Evolutionary conservation across 2,797 vertebrate species (phyloP).

Genomic region (Saxicola maurus): DNA sequence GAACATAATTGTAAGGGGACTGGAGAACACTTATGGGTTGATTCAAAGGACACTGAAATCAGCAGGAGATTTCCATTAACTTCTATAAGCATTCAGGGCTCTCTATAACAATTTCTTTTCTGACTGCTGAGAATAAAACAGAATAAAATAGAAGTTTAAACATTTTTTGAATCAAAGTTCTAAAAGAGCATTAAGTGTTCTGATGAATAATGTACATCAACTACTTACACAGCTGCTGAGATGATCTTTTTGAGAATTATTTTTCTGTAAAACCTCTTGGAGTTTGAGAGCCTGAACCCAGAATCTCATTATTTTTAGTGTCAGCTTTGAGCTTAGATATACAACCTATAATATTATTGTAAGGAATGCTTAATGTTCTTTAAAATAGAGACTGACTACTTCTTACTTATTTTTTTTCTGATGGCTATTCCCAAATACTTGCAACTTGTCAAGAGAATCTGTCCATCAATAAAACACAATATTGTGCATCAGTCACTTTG

Average conservation of each 20-base stretch:
- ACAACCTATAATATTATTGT: neutral
- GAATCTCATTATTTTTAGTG: slow-evolving; percentile 13
- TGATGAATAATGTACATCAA: slow-evolving; percentile 27
- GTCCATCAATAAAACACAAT: neutral
- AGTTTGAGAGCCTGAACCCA: neutral
- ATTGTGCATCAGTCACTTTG: neutral
- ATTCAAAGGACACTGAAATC: neutral
- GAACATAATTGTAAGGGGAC: neutral
- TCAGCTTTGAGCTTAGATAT: neutral
- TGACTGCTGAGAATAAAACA: slow-evolving; percentile 4
- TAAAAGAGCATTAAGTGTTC: slow-evolving; percentile 21
- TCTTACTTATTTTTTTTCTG: neutral
- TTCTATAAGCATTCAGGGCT: neutral
- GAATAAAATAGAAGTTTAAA: neutral
- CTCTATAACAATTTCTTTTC: neutral
- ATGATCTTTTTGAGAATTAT: slow-evolving; percentile 4
- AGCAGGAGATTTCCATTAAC: neutral
- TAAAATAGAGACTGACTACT: neutral
- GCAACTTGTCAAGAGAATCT: neutral
- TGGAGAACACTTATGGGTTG: neutral
- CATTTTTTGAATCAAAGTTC: slow-evolving; percentile 2
- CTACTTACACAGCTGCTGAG: neutral
- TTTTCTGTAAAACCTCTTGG: neutral
- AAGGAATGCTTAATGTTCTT: neutral
- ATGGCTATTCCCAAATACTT: neutral